Percentiles rank a stretch among this genome's conserved stretches.
Conservation (phyloP, 2,888 invertebrate species). For the Conops quadrifasciatus region DNA sequence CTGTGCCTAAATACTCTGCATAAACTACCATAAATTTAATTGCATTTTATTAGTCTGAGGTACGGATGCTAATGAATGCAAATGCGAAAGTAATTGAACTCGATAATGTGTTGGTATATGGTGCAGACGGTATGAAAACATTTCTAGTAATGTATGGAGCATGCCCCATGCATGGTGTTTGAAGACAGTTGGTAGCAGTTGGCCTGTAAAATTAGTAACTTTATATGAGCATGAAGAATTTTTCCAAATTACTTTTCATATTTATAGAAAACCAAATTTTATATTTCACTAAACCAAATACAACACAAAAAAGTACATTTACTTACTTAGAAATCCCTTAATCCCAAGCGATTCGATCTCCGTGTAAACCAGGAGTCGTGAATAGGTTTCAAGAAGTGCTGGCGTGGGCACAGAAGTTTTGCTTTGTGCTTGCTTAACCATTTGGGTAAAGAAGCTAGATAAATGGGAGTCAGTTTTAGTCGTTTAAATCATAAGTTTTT, state of each 20-base stretch:
- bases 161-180: slow-evolving; percentile 95
- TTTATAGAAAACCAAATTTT: neutral
- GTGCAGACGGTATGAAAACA: slow-evolving; percentile 96
- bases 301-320: neutral
- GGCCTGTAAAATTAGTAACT: slow-evolving; percentile 68
- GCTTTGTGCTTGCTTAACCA: slow-evolving; percentile 88
- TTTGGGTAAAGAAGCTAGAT: slow-evolving; percentile 81
- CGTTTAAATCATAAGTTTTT: neutral
- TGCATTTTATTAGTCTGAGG: slow-evolving; percentile 96
- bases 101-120: slow-evolving; percentile 96
- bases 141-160: slow-evolving; percentile 92
- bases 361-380: slow-evolving; percentile 89
- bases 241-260: neutral
- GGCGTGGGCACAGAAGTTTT: slow-evolving; percentile 88
- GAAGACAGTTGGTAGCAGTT: slow-evolving; percentile 88
- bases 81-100: slow-evolving; percentile 88
- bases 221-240: neutral
- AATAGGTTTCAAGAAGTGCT: slow-evolving; percentile 94
- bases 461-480: neutral
- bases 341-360: slow-evolving; percentile 97
- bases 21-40: slow-evolving; percentile 81
- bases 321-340: slow-evolving; percentile 89
- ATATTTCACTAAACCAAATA: slow-evolving; percentile 1
- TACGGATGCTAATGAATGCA: slow-evolving; percentile 89
- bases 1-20: neutral